Evolutionary conservation across 2,888 invertebrate species (phyloP), one percentile per base, ranked within the genome.

Genomic region (Thereva unica): DNA sequence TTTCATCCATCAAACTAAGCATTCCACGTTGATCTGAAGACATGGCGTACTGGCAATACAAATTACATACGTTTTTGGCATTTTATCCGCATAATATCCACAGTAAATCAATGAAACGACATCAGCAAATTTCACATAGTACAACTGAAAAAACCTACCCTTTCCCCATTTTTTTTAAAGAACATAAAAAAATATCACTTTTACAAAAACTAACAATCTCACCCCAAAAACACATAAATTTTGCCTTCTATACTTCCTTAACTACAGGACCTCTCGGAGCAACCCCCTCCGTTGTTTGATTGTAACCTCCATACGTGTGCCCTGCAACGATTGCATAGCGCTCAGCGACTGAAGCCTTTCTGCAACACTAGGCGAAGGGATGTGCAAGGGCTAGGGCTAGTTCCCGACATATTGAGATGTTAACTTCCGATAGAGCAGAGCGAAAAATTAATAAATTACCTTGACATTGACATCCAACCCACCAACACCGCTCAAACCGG

Each of bases 361-460:
- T 35, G 12, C 40, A 45, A 34, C 47, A 47, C 47, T 37, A 59
- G 38, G 8, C 47, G n/a, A 61, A 40, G 50, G 61, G 10, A 9
- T 40, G 10, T 5, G 47, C 5, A 59, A 23, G 34, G 41, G 9
- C 23, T 23, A 2, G 38, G 12, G 35, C 35, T 10, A 41, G 5
- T 44, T 38, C 41, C 63, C 34, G 50, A 41, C 47, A 56, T 56
- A 65, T 65, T 65, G 56, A 65, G 65, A 65, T 65, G 65, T 65
- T 65, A 49, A 65, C 65, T 65, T 49, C 37, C 45, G 65, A 64
- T 54, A 64, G 34, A 45, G 37, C 4, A 45, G 40, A 52, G 64
- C 54, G 76, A 75, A 75, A 75, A 78, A 78, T 79, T 80, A 79
- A 80, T 79, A 80, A 79, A 79, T 79, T 80, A 80, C 78, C 78